Base-by-base conservation (phyloP, 2,113 vertebrate genomes). In the Istiophorus platypterus region DNA sequence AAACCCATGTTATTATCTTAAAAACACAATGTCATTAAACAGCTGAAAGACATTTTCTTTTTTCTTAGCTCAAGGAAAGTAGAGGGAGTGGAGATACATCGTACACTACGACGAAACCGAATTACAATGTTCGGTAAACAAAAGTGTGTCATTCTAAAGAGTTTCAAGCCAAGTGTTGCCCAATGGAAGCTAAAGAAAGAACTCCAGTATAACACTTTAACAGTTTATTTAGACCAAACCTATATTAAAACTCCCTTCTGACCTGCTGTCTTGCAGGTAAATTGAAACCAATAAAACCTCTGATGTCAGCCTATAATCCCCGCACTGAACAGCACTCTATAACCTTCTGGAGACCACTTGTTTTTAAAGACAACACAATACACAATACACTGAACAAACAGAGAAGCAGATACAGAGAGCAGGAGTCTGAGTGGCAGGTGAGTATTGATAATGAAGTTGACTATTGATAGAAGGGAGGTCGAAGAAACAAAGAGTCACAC, bases 351-450 rank as follows among this genome's bases (percentile, higher is more conserved):
- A 41, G 29, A 13, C 5, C 22, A 18, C 24, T 29, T 9, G 69
- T 2, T 14, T 71, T 74, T 22, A n/a, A 24, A 78, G 52, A 49
- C 22, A 79, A 66, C 14, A 27, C 2, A 63, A 52, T 5, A 34
- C 17, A 76, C 4, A 83, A 78, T 5, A 63, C 70, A 73, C 11
- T 68, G n/a, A 66, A 8, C 18, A 34, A 69, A 72, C 22, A 63
- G 27, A 71, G 39, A 69, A 22, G 10, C 7, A 41, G 18, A 63
- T n/a, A 71, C 62, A 47, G 47, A 37, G 7, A 72, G 20, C n/a
- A 73, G 27, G 27, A 26, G 41, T n/a, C 54, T 20, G 51, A 41
- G 39, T 42, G 41, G 15, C 26, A 42, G 14, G 9, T 42, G 6
- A 76, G 61, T 31, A 37, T 45, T 49, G 34, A 52, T 81, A 20